A percentile compares a stretch with the other conserved stretches of the same genome.
These are phyloP conservation scores for western clawed frog (Xenopus tropicalis) DNA, from an alignment of 2,113 vertebrate genomes.

Conservation along the genomic window UCB_Xtro_10.0 CM004443.2:99440001-99440500, in stretches of 20 bases:
- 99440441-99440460: slow-evolving; percentile 95
- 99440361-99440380: slow-evolving; percentile 88
- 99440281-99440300: slow-evolving; percentile 94
- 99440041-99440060: slow-evolving; percentile 80
- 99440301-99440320: slow-evolving; percentile 86
- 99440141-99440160: slow-evolving; percentile 96
- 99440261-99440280: slow-evolving; percentile 93
- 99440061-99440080: slow-evolving; percentile 85
- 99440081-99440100: slow-evolving; percentile 81
- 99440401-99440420: slow-evolving; percentile 99
- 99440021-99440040: slow-evolving; percentile 54
- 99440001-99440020: slow-evolving; percentile 72
- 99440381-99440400: slow-evolving; percentile 97
- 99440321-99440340: slow-evolving; percentile 82
- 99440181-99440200: slow-evolving; percentile 81
- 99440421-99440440: slow-evolving; percentile 96
- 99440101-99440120: slow-evolving; percentile 74
- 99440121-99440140: slow-evolving; percentile 86
- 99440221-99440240: slow-evolving; percentile 85
- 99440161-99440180: slow-evolving; percentile 89
- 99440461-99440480: slow-evolving; percentile 90
- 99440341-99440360: slow-evolving; percentile 89
- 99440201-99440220: slow-evolving; percentile 76
- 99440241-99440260: slow-evolving; percentile 84
- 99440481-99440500: slow-evolving; percentile 91